Evolutionary conservation across 2,888 invertebrate species (phyloP), one percentile per base, ranked within the genome.

Genomic region (Tipula lateralis): DNA sequence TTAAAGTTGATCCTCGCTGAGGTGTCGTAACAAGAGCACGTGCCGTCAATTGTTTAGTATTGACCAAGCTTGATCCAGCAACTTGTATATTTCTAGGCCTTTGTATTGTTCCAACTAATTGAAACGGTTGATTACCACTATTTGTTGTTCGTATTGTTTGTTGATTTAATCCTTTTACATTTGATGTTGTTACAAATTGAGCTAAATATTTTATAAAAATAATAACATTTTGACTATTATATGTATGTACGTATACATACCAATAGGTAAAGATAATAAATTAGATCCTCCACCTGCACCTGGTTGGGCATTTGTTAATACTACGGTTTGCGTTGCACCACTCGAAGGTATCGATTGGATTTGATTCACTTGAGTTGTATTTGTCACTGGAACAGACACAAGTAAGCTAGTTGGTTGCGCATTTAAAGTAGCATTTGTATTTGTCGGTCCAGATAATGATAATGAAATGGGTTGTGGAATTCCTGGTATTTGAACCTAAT

Each of bases 391-490:
- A 86, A 94, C 93, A 80, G 94, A 94, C 85, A 94, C 94, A 85
- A 94, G 91, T 85, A 94, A 91, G 83, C 94, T 94, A 82, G 92
- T 91, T 85, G 92, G 91, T 83, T 89, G 89, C 86, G 85, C 86
- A 29, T 84, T 86, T 84, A 84, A 66, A 66, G 84, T 24, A n/a
- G 66, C 29, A 36, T 84, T 82, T 66, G 84, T 85, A 29, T 84
- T 84, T 13, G 84, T 83, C 19, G 84, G 86, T 84, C 91, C 91
- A 50, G 95, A 94, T 85, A 95, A 90, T 66, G 95, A 94, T 87
- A 95, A 91, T 84, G 96, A 96, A 87, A 96, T 96, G 3, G 96
- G 96, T 87, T 96, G 96, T n/a, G 96, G 93, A 85, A 96, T 92
- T 66, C 96, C 96, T 12, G 96, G 95, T 87, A 96, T 93, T 88